Base-by-base conservation (phyloP, 2,888 invertebrate genomes). In the Orgyia antiqua region DNA sequence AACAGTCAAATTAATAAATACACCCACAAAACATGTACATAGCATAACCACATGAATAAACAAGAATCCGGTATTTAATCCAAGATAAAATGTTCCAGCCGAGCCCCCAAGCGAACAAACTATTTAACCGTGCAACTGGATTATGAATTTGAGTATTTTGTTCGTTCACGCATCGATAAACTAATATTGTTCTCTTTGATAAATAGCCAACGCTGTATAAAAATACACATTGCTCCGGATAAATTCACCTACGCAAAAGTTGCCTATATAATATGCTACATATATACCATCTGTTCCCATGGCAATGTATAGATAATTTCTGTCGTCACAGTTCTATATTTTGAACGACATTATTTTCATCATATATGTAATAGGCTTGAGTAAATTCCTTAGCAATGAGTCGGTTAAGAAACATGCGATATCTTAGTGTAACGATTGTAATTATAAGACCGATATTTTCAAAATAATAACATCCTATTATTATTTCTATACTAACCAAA, bases 141-240 rank as follows among this genome's bases (percentile, higher is more conserved):
- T 11, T 19, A 42, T 33, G 34, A 30, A n/a, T 45, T 32, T 39
- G 34, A 29, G 42, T 33, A 31, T 40, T 34, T 30, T 30, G 29
- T 34, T 21, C 26, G 36, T 52, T 49, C 43, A 47, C 31, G 40
- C 45, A 45, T 41, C 33, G 27, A 21, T 36, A 27, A 41, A 34
- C 45, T 39, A 29, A 38, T 10, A 10, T 42, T 54, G 51, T 56
- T 46, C 33, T 39, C 40, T 49, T 36, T 35, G 47, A 38, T 39
- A 39, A 50, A 42, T 55, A 45, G 38, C 45, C 42, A 48, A 37
- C 28, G 42, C 31, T 36, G 36, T 47, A 46, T 58, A 55, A 72
- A 72, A 69, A 77, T 72, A 74, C 60, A 55, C 39, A 45, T 54
- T 59, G 60, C 66, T 63, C 45, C 55, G 58, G 60, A 67, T 65